These are phyloP conservation scores for Ganaspis brasiliensis DNA, from an alignment of 2,888 invertebrate species.

Conservation along the genomic window DNA sequence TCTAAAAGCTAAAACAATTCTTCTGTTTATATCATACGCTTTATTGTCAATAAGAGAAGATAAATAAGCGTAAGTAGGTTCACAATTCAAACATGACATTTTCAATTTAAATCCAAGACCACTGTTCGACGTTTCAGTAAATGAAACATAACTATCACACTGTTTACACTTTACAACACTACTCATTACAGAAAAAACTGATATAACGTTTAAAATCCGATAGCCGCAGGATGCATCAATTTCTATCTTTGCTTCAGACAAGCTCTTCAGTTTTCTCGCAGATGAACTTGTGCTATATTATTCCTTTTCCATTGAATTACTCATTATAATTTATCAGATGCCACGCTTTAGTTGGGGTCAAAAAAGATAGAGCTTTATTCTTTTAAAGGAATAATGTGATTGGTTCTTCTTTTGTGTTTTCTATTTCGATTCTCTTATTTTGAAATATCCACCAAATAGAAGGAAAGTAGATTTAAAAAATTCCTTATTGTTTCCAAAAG, in stretches of 20 bases:
- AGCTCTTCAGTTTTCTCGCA: constrained; percentile 29
- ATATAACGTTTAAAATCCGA: constrained; percentile 43
- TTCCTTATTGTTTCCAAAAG: too few species aligned
- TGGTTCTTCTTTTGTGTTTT: too few species aligned
- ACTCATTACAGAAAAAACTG: constrained; percentile 54
- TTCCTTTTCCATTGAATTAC: background rate
- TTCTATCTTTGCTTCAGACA: background rate
- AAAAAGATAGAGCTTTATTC: too few species aligned
- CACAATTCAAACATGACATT: constrained; percentile 12
- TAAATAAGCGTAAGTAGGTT: constrained; percentile 40
- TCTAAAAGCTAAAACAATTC: constrained; percentile 61
- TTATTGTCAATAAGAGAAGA: constrained; percentile 52
- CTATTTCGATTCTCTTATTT: too few species aligned
- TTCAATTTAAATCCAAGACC: constrained; percentile 30
- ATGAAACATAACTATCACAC: background rate
- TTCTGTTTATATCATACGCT: constrained; percentile 62
- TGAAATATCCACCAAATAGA: too few species aligned
- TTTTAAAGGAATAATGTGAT: too few species aligned
- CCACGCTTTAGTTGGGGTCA: too few species aligned
- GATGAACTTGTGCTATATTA: background rate
- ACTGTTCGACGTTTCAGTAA: constrained; percentile 13
- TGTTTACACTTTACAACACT: constrained; percentile 17
- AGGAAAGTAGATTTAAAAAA: too few species aligned
- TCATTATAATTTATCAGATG: too few species aligned
- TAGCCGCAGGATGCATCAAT: constrained; percentile 23